These are phyloP conservation scores for Anagrus nilaparvatae DNA, from an alignment of 1,140 invertebrate species.

Conservation along the genomic window DNA sequence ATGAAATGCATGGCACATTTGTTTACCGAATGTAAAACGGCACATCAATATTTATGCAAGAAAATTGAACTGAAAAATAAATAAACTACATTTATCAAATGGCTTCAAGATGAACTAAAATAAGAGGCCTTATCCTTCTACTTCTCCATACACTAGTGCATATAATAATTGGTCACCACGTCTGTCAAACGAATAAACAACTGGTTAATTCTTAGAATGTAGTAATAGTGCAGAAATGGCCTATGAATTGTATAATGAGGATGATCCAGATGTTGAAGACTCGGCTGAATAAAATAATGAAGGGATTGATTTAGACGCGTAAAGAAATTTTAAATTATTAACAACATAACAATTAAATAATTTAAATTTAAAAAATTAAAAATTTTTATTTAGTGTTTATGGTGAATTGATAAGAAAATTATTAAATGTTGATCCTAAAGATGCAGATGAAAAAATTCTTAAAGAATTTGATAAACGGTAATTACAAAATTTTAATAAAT, in stretches of 20 bases:
- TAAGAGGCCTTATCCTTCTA: slow-evolving; percentile 45
- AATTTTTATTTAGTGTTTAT: too few species aligned
- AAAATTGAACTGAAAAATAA: slow-evolving; percentile 70
- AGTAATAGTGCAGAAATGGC: slow-evolving; percentile 86
- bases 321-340: too few species aligned
- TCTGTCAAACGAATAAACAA: slow-evolving; percentile 87
- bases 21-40: slow-evolving; percentile 70
- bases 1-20: slow-evolving; percentile 89
- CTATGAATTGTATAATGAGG: slow-evolving; percentile 68
- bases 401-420: too few species aligned
- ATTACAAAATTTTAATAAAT: too few species aligned
- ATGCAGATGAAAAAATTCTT: too few species aligned
- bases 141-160: slow-evolving; percentile 59
- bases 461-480: too few species aligned
- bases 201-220: slow-evolving; percentile 88
- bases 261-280: slow-evolving; percentile 46
- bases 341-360: too few species aligned
- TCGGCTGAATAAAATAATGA: slow-evolving; percentile 25
- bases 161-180: slow-evolving; percentile 90
- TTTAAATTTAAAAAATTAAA: too few species aligned
- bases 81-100: slow-evolving; percentile 80
- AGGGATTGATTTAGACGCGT: too few species aligned
- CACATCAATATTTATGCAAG: slow-evolving; percentile 62
- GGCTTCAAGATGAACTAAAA: slow-evolving; percentile 91
- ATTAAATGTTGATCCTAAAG: too few species aligned